Evolutionary conservation across 2,888 invertebrate genomes (phyloP).

Genomic region (Pasiphila rectangulata): DNA sequence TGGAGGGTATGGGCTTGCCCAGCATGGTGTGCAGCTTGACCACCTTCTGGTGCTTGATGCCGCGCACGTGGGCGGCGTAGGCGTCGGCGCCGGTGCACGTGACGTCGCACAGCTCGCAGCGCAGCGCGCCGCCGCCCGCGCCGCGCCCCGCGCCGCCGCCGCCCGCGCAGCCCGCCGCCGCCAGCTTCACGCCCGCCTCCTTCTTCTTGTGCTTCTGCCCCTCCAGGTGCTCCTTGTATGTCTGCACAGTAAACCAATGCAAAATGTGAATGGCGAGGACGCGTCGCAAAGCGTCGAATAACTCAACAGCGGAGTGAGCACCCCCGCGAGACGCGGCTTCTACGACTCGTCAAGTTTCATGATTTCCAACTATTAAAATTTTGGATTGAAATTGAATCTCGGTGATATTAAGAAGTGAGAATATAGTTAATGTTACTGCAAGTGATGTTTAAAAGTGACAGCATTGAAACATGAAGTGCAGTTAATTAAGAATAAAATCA

Average conservation of each 20-base stretch:
- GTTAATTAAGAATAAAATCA: too few species aligned
- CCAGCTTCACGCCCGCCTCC: conserved; percentile 87
- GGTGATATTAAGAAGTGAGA: too few species aligned
- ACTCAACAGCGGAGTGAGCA: conserved; percentile 38
- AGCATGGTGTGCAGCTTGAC: conserved; percentile 97
- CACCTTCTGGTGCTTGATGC: conserved; percentile 65
- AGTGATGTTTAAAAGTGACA: too few species aligned
- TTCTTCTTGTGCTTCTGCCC: conserved; percentile 99
- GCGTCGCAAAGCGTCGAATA: conserved; percentile 36
- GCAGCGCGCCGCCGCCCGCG: conserved; percentile 79
- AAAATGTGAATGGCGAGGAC: too few species aligned
- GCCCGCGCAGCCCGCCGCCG: conserved; percentile 38
- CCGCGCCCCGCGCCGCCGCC: conserved; percentile 47
- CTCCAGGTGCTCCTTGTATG: conserved; percentile 93
- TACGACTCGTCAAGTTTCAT: conserved; percentile 63
- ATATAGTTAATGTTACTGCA: too few species aligned
- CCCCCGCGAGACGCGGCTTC: conserved; percentile 19
- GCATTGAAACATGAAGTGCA: too few species aligned
- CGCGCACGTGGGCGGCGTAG: conserved; percentile 79
- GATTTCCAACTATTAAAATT: neutral
- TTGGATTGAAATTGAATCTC: neutral
- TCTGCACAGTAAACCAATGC: conserved; percentile 48
- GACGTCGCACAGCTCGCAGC: conserved; percentile 98
- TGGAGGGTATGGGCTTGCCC: conserved; percentile 98
- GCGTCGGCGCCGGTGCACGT: conserved; percentile 99